Conservation (phyloP, 1,140 invertebrate genomes). For the Nebria ingens region DNA sequence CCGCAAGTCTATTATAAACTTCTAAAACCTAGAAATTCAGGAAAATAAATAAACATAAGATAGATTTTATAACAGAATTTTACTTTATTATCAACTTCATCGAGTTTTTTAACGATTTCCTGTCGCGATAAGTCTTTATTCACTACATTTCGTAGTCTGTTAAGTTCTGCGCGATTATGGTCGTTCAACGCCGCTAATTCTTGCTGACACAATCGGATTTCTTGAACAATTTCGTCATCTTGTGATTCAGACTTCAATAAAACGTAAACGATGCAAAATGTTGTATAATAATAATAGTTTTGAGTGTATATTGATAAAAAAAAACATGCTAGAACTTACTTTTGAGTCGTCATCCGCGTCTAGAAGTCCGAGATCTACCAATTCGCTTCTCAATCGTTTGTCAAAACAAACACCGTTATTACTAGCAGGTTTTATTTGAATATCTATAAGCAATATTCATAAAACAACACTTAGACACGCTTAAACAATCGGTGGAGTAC, state of each 20-base stretch:
- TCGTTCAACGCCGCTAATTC: constrained; percentile 60
- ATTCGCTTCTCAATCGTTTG: constrained; percentile 70
- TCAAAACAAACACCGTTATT: constrained; percentile 62
- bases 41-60: not conserved
- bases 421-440: constrained; percentile 35
- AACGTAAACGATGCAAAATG: not conserved
- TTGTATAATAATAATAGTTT: not conserved
- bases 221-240: constrained; percentile 75
- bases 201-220: constrained; percentile 75
- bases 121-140: constrained; percentile 55
- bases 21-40: constrained; percentile 23
- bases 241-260: constrained; percentile 40
- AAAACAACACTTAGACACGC: constrained; percentile 29
- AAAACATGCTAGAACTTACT: constrained; percentile 16
- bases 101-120: constrained; percentile 56
- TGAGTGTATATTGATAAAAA: constrained; percentile 11
- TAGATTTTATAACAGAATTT: constrained; percentile 11
- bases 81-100: constrained; percentile 58
- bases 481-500: constrained; percentile 20
- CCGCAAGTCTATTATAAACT: constrained; percentile 26
- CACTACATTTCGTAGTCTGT: constrained; percentile 46
- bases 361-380: constrained; percentile 78
- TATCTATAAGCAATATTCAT: constrained; percentile 31
- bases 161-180: constrained; percentile 57
- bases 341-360: constrained; percentile 56